Evolutionary conservation across 2,797 vertebrate species (phyloP), one percentile per base, ranked within the genome.

Genomic region (Xiphorhynchus erythropygius): DNA sequence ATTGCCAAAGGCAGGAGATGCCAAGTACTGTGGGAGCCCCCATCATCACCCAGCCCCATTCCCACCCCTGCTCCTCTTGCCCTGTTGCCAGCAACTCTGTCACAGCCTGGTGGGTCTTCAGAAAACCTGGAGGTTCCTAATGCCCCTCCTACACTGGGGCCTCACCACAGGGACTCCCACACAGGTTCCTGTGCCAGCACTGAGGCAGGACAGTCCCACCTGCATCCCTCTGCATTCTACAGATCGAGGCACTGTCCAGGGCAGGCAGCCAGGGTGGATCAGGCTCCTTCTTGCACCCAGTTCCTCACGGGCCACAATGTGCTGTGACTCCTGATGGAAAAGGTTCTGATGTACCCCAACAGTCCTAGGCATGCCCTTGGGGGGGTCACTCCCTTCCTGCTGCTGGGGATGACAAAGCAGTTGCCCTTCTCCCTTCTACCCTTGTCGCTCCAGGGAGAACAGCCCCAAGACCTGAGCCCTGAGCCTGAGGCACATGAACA

Each of bases 21-120:
- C 11, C 16, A 56, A 0, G 0, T 18, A 25, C 62, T 33, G 13
- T 0, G 3, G 65, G 6, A 91, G 9, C 15, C 42, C 30, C 56
- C 47, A 78, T 53, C 53, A 67, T 18, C 63, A 52, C 5, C 37
- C 77, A 68, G 41, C 21, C 19, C 46, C 44, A 32, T 28, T 27
- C 50, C 50, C 59, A 44, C 3, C 32, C 35, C 63, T 56, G 42
- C 32, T 64, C 39, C 44, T 44, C 75, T n/a, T 1, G 0, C 6
- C 13, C 47, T 3, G 2, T 18, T 59, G 13, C 39, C 41, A 68
- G 42, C 57, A 79, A 44, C 67, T 74, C 65, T 79, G 32, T 27
- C 24, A 49, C 46, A 87, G 33, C 10, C 27, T 28, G 4, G 15
- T 28, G 28, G 21, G 37, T 11, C 23, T 41, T 23, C 27, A 23